Percentiles rank a stretch among this genome's conserved stretches.
Conservation (phyloP, 1,140 invertebrate genomes). For the Euura lappo region DNA sequence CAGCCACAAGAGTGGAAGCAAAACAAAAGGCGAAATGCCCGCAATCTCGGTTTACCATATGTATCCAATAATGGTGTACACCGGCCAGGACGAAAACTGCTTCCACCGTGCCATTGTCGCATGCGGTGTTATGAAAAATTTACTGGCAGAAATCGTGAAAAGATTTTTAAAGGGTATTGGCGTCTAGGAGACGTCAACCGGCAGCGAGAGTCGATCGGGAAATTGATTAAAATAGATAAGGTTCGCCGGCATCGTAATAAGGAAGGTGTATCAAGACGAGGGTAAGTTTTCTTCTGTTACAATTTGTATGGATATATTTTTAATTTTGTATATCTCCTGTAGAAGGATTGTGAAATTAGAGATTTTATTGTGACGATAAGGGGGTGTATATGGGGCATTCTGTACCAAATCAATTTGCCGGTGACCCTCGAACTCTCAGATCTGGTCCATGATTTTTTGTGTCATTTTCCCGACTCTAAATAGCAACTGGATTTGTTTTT, state of each 20-base stretch:
- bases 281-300: slow-evolving; percentile 14
- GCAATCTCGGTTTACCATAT: slow-evolving; percentile 20
- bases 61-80: background rate
- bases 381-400: too few species aligned
- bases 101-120: slow-evolving; percentile 15
- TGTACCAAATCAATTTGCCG: too few species aligned
- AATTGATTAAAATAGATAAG: slow-evolving; percentile 17
- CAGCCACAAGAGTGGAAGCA: slow-evolving; percentile 20
- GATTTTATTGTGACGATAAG: too few species aligned
- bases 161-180: slow-evolving; percentile 21
- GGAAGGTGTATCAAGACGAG: slow-evolving; percentile 9
- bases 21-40: slow-evolving; percentile 13
- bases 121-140: slow-evolving; percentile 18
- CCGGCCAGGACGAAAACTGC: slow-evolving; percentile 19
- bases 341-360: slow-evolving; percentile 2
- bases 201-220: slow-evolving; percentile 17
- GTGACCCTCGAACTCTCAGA: too few species aligned
- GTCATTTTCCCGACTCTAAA: too few species aligned
- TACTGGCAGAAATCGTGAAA: slow-evolving; percentile 14
- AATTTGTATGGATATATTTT: background rate
- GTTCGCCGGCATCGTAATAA: background rate
- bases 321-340: background rate
- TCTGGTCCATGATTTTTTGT: too few species aligned
- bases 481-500: too few species aligned
- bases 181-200: slow-evolving; percentile 20